Percentiles rank a stretch among this genome's conserved stretches.
Conservation (phyloP, 2,113 vertebrate species). For the Ornithorhynchus anatinus region DNA sequence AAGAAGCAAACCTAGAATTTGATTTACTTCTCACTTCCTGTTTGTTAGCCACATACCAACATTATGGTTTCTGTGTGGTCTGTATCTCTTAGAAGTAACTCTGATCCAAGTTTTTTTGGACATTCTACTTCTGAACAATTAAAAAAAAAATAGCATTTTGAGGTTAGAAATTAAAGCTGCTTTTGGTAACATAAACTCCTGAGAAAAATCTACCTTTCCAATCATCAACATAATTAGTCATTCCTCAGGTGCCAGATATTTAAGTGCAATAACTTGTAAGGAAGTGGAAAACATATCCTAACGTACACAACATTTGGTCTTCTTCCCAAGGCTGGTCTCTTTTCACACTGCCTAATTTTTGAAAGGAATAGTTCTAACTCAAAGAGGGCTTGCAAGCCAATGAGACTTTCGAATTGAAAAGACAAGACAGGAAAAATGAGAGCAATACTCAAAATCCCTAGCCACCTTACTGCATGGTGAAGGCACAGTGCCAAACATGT, state of each 20-base stretch:
- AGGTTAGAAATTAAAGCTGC: conserved; percentile 25
- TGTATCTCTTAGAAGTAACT: conserved; percentile 9
- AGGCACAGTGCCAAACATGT: neutral
- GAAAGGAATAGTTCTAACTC: neutral
- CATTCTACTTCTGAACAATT: neutral
- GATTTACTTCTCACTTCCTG: conserved; percentile 30
- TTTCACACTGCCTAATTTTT: neutral
- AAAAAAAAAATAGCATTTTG: neutral
- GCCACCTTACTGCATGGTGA: neutral
- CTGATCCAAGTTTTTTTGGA: neutral
- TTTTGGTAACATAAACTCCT: conserved; percentile 36
- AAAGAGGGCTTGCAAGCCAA: neutral
- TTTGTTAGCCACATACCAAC: conserved; percentile 6
- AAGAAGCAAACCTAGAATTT: conserved; percentile 10
- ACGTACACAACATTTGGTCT: conserved; percentile 3
- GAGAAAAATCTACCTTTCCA: conserved; percentile 43
- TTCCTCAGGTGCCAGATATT: neutral
- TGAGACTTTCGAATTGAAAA: neutral
- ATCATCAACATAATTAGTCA: neutral
- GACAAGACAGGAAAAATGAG: neutral
- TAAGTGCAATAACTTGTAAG: neutral
- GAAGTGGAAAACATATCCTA: neutral
- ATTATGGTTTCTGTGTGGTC: neutral
- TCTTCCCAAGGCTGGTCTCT: neutral
- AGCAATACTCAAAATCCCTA: neutral